Base-by-base conservation (phyloP, 2,888 invertebrate genomes). In the Apamea sordens region DNA sequence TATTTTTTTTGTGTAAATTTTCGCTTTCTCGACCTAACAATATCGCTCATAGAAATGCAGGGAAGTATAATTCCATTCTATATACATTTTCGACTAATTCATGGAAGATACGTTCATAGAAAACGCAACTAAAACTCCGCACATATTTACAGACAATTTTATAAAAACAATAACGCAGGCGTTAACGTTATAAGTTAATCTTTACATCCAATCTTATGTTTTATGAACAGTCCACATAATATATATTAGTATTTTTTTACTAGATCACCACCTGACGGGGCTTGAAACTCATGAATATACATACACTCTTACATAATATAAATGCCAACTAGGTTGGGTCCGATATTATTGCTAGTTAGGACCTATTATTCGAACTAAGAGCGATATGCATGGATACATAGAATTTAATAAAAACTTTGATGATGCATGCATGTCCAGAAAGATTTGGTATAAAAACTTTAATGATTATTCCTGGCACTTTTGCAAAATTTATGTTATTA, bases 271-370 rank as follows among this genome's bases (percentile, higher is more conserved):
- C 82, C 85, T 71, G 36, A 73, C 80, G 87, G 86, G 84, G 84
- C 50, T 36, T 80, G 36, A 75, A 84, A 85, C 79, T 82, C 81
- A 70, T 76, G 68, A 84, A 85, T 85, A 86, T 84, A 90, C 87
- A 91, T 88, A 92, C 82, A 90, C 76, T 74, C 90, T 89, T 88
- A 89, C 88, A 88, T 88, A 84, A 91, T 90, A 92, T 94, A 94
- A 94, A 94, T 94, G 94, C 94, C 91, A 90, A 89, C 92, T 91
- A 92, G 70, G 81, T 86, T 84, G 84, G 86, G 88, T 89, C 90
- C 88, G 36, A 69, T 63, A 84, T 83, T 81, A 87, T 73, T 87
- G 76, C 83, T 82, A 82, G 36, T 81, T 77, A 88, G 67, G 73
- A 84, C 71, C 73, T 74, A 76, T 67, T 61, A 75, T 81, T 76